These are phyloP conservation scores for Balaenoptera acutorostrata DNA, from an alignment of 2,113 vertebrate species.

Conservation along the genomic window DNA sequence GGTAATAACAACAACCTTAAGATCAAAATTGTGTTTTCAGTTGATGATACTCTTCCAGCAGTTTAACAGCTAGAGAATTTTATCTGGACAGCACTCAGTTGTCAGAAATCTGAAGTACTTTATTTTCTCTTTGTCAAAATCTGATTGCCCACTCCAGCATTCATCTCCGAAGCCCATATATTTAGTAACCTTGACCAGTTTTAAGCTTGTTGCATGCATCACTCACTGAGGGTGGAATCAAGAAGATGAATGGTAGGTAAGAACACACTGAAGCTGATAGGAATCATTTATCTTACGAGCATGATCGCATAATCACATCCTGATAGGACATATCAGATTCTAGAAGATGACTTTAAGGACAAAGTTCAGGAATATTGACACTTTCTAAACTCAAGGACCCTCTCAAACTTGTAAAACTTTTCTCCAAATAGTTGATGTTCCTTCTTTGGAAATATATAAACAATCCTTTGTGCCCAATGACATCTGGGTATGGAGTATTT, in stretches of 20 bases:
- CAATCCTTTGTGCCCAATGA: not conserved
- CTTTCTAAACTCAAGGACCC: not conserved
- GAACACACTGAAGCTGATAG: conserved; percentile 6
- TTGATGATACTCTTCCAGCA: not conserved
- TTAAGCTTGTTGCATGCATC: conserved; percentile 24
- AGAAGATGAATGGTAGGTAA: conserved; percentile 10
- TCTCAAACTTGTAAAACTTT: not conserved
- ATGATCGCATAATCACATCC: conserved; percentile 29
- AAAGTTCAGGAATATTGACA: not conserved
- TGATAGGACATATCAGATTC: not conserved
- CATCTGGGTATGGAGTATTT: not conserved
- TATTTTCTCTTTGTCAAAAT: conserved; percentile 9
- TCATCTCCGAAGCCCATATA: conserved; percentile 33
- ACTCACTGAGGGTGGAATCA: not conserved
- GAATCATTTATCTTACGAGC: conserved; percentile 52
- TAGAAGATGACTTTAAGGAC: not conserved
- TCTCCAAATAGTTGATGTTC: not conserved
- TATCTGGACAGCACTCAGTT: not conserved
- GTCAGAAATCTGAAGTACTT: not conserved
- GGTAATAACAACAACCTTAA: not conserved
- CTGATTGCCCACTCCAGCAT: not conserved
- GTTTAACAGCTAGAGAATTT: not conserved
- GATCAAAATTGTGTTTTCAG: not conserved
- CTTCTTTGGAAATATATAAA: not conserved
- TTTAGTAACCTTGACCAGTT: conserved; percentile 31